Percentiles rank a stretch among this genome's conserved stretches.
Evolutionary conservation across 2,113 vertebrate genomes (phyloP).

Genomic region (Leucopsar rothschildi): DNA sequence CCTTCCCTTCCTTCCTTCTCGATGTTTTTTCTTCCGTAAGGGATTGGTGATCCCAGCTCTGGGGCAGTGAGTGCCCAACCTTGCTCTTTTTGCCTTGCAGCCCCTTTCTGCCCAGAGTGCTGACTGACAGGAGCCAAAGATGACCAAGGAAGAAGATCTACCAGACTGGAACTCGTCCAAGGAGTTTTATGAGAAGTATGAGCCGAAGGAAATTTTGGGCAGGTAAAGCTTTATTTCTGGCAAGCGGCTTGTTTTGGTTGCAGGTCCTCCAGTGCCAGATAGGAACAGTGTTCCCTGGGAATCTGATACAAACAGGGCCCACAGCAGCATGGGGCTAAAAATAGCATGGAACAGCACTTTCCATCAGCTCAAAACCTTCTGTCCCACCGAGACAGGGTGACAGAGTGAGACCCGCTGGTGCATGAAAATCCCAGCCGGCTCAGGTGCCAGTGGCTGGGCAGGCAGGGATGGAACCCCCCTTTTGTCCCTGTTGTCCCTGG

Average conservation of each 20-base stretch:
- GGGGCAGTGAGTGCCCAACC: background rate
- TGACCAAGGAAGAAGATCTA: conserved; percentile 83
- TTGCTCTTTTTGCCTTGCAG: background rate
- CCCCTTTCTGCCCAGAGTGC: background rate
- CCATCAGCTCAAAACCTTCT: background rate
- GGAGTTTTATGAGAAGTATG: conserved; percentile 95
- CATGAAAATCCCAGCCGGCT: background rate
- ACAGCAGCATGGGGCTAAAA: background rate
- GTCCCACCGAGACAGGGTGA: background rate
- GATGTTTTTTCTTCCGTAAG: background rate
- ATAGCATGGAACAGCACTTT: background rate
- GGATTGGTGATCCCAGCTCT: background rate
- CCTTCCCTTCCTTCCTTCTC: background rate
- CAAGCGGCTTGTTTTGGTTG: background rate
- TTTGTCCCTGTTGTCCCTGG: background rate
- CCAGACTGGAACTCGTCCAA: conserved; percentile 85
- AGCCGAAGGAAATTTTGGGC: conserved; percentile 90
- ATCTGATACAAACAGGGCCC: background rate
- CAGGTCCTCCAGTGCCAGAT: background rate
- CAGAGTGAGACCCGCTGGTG: background rate
- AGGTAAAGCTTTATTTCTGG: conserved; percentile 63
- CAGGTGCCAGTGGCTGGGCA: background rate
- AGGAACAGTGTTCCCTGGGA: background rate
- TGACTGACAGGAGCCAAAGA: background rate
- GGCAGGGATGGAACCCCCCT: background rate